phyloP scores from a whole-genome alignment of 2,888 invertebrate genomes.

The Merodon equestris region DNA sequence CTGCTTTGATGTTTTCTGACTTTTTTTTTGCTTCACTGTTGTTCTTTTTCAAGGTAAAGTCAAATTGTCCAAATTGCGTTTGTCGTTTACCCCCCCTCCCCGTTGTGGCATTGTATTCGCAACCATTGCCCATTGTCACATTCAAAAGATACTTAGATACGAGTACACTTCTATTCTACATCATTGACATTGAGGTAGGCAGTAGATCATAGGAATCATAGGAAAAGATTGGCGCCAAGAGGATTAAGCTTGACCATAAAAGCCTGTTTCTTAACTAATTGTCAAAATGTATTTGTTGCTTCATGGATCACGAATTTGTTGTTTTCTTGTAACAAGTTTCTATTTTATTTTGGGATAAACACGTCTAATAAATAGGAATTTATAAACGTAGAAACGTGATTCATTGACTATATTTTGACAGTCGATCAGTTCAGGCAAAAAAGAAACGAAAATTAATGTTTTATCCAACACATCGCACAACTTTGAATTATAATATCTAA shows the following conservation, averaged over 20 bases:
- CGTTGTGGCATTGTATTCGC: conserved; percentile 46
- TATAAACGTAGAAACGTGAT: conserved; percentile 36
- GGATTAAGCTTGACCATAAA: too few species aligned
- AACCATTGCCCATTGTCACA: conserved; percentile 55
- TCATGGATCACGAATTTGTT: neutral
- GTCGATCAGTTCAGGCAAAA: conserved; percentile 23
- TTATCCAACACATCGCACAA: conserved; percentile 28
- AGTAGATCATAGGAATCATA: conserved; percentile 4
- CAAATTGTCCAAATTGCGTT: conserved; percentile 62
- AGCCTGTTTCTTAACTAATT: neutral
- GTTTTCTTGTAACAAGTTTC: neutral
- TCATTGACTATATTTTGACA: conserved; percentile 29
- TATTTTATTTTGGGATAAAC: too few species aligned
- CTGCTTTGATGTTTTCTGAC: neutral
- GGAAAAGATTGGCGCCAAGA: too few species aligned
- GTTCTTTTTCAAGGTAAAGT: conserved; percentile 55
- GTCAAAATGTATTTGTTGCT: neutral
- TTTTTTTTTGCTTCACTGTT: conserved; percentile 8
- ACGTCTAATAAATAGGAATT: neutral
- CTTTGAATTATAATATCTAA: conserved; percentile 32
- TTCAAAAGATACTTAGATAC: conserved; percentile 25
- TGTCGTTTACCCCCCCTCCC: conserved; percentile 41
- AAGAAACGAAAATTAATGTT: conserved; percentile 26
- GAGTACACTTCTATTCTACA: conserved; percentile 44
- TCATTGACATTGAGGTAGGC: conserved; percentile 45